A percentile compares a stretch with the other conserved stretches of the same genome.
phyloP scores from a whole-genome alignment of 2,797 vertebrate genomes.

The Danionella dracula region DNA sequence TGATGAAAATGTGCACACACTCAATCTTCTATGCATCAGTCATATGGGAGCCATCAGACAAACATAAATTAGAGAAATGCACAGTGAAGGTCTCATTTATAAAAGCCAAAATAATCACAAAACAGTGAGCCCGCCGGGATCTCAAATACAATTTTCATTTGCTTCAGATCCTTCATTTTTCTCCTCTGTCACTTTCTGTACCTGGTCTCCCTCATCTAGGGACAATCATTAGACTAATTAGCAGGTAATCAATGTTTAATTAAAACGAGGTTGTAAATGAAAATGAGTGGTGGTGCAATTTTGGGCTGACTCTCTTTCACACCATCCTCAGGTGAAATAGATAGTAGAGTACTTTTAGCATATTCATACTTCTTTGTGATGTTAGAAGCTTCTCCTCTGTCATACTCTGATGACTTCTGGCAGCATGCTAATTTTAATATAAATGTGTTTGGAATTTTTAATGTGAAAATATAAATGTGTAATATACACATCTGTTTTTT shows the following conservation, averaged over 20 bases:
- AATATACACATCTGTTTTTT: no score
- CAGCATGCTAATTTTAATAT: not conserved
- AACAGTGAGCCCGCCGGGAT: constrained; percentile 62
- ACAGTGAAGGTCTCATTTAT: constrained; percentile 70
- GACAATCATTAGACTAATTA: constrained; percentile 86
- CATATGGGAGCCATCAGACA: constrained; percentile 66
- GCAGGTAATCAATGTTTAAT: constrained; percentile 89
- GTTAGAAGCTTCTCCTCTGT: constrained; percentile 12
- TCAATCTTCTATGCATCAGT: constrained; percentile 65
- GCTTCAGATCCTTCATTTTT: constrained; percentile 68
- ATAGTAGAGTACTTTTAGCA: constrained; percentile 31
- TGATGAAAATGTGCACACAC: constrained; percentile 64
- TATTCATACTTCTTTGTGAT: not conserved
- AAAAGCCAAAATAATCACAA: constrained; percentile 66
- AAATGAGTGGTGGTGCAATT: constrained; percentile 66
- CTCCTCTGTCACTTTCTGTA: constrained; percentile 66
- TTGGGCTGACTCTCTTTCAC: constrained; percentile 51
- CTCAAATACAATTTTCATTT: constrained; percentile 60
- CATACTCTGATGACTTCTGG: not conserved
- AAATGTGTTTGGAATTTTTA: no score
- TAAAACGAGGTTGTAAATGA: constrained; percentile 83
- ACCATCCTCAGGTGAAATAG: constrained; percentile 40
- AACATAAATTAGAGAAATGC: constrained; percentile 74
- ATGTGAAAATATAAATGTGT: no score
- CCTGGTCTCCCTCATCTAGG: constrained; percentile 74